These are phyloP conservation scores for Euura saliciscinereae DNA, from an alignment of 1,140 invertebrate species.

Conservation along the genomic window DNA sequence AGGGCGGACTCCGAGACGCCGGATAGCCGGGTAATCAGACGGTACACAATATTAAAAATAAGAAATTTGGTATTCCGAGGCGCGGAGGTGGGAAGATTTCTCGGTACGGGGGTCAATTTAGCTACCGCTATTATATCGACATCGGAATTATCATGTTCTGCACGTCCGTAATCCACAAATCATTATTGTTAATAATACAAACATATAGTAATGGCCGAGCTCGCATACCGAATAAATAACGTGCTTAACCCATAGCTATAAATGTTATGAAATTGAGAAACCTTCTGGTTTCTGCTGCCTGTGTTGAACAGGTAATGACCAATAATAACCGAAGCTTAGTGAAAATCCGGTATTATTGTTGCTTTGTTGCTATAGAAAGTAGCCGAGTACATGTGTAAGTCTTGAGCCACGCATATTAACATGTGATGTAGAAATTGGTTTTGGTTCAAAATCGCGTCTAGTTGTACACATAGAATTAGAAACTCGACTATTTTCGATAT, in stretches of 20 bases:
- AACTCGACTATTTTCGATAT: not conserved
- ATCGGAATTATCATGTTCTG: too few species aligned
- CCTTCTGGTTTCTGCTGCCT: too few species aligned
- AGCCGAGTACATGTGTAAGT: not conserved
- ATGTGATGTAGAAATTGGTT: not conserved
- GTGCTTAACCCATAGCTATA: too few species aligned
- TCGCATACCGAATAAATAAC: too few species aligned
- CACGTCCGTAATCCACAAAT: too few species aligned
- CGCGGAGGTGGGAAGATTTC: too few species aligned
- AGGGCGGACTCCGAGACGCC: slow-evolving; percentile 22
- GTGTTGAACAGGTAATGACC: not conserved
- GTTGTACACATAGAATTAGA: not conserved
- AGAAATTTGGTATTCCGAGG: too few species aligned
- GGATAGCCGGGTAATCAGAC: slow-evolving; percentile 25
- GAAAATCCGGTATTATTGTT: not conserved
- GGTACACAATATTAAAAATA: not conserved
- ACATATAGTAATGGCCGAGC: too few species aligned
- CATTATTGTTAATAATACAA: too few species aligned
- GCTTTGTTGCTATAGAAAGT: slow-evolving; percentile 5
- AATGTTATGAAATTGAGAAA: too few species aligned
- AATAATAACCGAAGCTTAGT: not conserved
- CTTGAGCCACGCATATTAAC: not conserved
- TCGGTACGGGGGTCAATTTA: too few species aligned
- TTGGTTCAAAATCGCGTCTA: not conserved
- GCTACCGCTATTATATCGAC: too few species aligned